Percentiles rank a stretch among this genome's conserved stretches.
Evolutionary conservation across 2,888 invertebrate genomes (phyloP).

Genomic region (Aphidius colemani): DNA sequence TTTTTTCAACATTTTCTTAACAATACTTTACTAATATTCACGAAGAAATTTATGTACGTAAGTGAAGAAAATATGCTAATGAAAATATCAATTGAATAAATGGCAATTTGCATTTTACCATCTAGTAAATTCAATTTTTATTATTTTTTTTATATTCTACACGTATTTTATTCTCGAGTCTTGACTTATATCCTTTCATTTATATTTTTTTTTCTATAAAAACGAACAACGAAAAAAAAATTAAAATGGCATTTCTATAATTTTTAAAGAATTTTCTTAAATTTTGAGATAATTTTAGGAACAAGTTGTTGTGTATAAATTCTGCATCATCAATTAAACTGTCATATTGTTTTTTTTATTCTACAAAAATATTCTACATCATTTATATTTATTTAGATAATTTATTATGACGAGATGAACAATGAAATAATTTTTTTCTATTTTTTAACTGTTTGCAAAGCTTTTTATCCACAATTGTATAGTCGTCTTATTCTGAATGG

Average conservation of each 20-base stretch:
- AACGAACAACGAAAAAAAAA: no score
- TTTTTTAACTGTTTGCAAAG: conserved; percentile 4
- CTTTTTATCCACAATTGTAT: conserved; percentile 18
- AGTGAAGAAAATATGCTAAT: not conserved
- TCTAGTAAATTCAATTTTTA: not conserved
- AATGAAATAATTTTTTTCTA: not conserved
- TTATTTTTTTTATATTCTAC: no score
- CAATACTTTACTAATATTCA: not conserved
- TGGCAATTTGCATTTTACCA: conserved; percentile 10
- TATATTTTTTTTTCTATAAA: no score
- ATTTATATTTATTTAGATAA: not conserved
- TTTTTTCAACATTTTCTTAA: no score
- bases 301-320: conserved; percentile 1
- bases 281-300: not conserved
- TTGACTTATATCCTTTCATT: no score
- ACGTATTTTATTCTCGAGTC: no score
- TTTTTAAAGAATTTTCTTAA: no score
- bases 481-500: not conserved
- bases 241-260: no score
- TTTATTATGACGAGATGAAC: conserved; percentile 17
- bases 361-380: conserved; percentile 3
- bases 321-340: not conserved
- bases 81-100: conserved; percentile 2
- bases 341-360: not conserved
- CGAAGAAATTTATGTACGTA: not conserved